These are phyloP conservation scores for Papilio aristodemus DNA, from an alignment of 1,140 invertebrate genomes.

Conservation along the genomic window DNA sequence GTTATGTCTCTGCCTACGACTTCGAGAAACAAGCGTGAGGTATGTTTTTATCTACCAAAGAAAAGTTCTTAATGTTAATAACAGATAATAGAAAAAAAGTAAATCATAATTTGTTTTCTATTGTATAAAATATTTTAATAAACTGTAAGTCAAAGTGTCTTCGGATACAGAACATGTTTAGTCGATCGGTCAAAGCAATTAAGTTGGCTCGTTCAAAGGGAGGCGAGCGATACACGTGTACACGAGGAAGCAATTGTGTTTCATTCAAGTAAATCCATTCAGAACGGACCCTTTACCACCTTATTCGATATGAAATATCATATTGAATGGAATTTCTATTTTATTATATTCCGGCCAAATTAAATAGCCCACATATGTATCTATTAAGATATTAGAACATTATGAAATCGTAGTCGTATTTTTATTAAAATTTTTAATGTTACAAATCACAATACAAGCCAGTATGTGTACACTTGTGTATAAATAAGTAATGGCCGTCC, in stretches of 20 bases:
- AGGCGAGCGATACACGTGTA: constrained; percentile 13
- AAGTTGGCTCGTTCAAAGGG: constrained; percentile 3
- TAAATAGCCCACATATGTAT: too few relatives aligned
- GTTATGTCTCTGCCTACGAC: too few relatives aligned
- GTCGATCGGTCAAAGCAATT: constrained; percentile 7
- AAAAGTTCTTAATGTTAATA: neutral
- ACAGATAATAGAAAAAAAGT: neutral
- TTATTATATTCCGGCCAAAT: neutral
- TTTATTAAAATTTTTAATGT: too few relatives aligned
- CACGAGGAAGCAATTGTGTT: constrained; percentile 7
- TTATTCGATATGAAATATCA: neutral
- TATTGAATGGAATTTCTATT: neutral
- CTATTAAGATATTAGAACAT: too few relatives aligned
- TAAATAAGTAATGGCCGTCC: neutral
- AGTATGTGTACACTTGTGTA: neutral
- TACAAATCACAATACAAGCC: neutral
- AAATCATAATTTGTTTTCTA: neutral
- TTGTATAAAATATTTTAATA: neutral
- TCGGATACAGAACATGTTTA: neutral
- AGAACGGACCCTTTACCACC: neutral
- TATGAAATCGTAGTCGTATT: too few relatives aligned
- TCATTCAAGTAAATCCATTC: constrained; percentile 12
- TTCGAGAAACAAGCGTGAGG: too few relatives aligned
- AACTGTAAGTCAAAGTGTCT: neutral
- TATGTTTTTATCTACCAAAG: too few relatives aligned